These are phyloP conservation scores for Thalassoma bifasciatum DNA, from an alignment of 2,113 vertebrate genomes.

Conservation along the genomic window DNA sequence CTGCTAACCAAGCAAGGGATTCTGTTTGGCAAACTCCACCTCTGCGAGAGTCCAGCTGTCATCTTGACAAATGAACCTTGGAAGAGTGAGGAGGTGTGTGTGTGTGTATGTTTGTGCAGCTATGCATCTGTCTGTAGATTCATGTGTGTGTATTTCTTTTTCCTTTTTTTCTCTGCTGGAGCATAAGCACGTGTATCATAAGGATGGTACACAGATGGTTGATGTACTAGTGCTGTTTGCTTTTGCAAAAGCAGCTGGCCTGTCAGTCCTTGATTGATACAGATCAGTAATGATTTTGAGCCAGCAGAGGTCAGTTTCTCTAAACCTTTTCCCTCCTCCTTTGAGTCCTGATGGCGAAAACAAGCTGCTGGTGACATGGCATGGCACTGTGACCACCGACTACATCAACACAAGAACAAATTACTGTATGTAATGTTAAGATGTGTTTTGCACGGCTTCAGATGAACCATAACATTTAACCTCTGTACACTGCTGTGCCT, in stretches of 20 bases:
- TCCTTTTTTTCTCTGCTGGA: conserved; percentile 28
- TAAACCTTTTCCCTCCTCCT: not conserved
- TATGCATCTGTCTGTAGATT: conserved; percentile 45
- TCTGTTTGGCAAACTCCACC: conserved; percentile 75
- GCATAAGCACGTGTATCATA: conserved; percentile 22
- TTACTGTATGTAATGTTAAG: conserved; percentile 42
- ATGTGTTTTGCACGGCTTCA: conserved; percentile 33
- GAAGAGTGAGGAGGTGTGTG: conserved; percentile 67
- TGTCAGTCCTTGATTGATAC: conserved; percentile 48
- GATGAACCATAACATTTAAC: conserved; percentile 46
- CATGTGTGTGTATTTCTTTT: conserved; percentile 14
- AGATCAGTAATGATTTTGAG: conserved; percentile 39
- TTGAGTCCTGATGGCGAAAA: conserved; percentile 1
- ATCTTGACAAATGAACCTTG: conserved; percentile 82
- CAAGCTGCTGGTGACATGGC: not conserved
- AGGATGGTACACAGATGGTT: conserved; percentile 58
- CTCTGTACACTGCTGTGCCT: conserved; percentile 18
- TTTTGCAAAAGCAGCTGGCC: conserved; percentile 45
- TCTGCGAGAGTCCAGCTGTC: conserved; percentile 79
- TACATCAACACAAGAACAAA: conserved; percentile 28
- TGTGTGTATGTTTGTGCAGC: conserved; percentile 48
- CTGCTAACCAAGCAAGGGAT: conserved; percentile 66
- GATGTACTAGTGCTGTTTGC: conserved; percentile 6
- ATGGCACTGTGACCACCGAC: not conserved
- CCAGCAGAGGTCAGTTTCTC: conserved; percentile 25